A percentile compares a stretch with the other conserved stretches of the same genome.
Conservation (phyloP, 2,797 vertebrate species). For the Macropus fuliginosus region DNA sequence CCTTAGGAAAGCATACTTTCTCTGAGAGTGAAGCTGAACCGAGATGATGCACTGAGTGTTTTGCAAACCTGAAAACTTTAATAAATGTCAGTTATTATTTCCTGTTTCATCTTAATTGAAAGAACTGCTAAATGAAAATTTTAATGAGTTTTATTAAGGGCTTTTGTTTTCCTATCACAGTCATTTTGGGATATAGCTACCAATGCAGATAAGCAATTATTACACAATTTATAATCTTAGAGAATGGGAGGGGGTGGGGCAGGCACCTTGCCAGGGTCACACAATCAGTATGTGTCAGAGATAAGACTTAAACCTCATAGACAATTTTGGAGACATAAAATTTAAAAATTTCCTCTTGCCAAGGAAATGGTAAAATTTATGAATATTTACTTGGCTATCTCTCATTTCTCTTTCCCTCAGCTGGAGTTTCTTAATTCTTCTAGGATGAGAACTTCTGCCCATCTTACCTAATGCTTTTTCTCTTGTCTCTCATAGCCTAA, state of each 20-base stretch:
- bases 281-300: not conserved
- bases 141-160: not conserved
- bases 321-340: not conserved
- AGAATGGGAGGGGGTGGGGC: not conserved
- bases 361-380: not conserved
- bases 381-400: not conserved
- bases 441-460: slow-evolving; percentile 25
- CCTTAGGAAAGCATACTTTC: not conserved
- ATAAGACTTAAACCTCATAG: not conserved
- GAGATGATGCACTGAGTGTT: not conserved
- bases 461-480: not conserved
- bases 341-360: not conserved
- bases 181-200: not conserved
- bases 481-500: not conserved
- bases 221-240: not conserved
- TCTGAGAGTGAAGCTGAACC: not conserved
- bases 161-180: not conserved
- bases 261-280: not conserved
- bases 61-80: not conserved
- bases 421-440: not conserved
- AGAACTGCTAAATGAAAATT: not conserved
- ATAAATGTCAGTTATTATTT: not conserved
- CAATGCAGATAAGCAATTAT: not conserved
- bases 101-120: not conserved
- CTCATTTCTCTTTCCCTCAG: slow-evolving; percentile 2